Evolutionary conservation across 2,113 vertebrate species (phyloP).

Genomic region (Centropus unirufus): DNA sequence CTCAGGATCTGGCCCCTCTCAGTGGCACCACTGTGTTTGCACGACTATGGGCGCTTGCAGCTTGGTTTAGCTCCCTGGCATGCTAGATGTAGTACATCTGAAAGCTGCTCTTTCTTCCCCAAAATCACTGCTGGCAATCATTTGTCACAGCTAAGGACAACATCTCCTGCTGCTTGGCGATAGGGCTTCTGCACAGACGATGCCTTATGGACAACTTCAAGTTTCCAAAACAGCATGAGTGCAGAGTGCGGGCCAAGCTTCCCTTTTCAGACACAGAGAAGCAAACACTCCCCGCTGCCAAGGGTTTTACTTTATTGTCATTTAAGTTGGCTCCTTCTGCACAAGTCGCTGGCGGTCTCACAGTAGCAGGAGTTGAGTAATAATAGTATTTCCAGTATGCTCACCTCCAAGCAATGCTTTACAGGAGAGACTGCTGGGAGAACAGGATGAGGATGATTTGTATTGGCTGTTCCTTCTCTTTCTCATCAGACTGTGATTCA

Average conservation of each 20-base stretch:
- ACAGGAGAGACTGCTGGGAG: constrained; percentile 60
- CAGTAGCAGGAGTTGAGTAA: constrained; percentile 63
- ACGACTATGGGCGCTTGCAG: neutral
- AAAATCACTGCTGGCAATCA: constrained; percentile 18
- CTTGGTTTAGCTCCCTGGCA: neutral
- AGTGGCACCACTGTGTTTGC: neutral
- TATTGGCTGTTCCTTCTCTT: constrained; percentile 70
- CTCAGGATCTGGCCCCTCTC: neutral
- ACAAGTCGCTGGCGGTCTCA: constrained; percentile 60
- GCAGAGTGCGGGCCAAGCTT: constrained; percentile 18
- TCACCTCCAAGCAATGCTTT: constrained; percentile 50
- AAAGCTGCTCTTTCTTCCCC: constrained; percentile 59
- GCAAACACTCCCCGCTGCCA: constrained; percentile 69
- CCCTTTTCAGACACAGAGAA: constrained; percentile 49
- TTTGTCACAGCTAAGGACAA: constrained; percentile 66
- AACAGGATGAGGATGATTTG: constrained; percentile 66
- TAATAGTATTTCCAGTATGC: constrained; percentile 75
- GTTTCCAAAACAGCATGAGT: constrained; percentile 72
- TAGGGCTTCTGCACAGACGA: constrained; percentile 47
- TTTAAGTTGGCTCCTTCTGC: constrained; percentile 68
- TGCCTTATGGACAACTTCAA: constrained; percentile 63
- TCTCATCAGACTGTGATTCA: constrained; percentile 68
- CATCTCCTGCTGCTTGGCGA: constrained; percentile 55
- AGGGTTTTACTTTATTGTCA: constrained; percentile 78
- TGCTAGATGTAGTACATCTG: neutral